Base-by-base conservation (phyloP, 2,113 vertebrate genomes). In the Engystomops pustulosus region DNA sequence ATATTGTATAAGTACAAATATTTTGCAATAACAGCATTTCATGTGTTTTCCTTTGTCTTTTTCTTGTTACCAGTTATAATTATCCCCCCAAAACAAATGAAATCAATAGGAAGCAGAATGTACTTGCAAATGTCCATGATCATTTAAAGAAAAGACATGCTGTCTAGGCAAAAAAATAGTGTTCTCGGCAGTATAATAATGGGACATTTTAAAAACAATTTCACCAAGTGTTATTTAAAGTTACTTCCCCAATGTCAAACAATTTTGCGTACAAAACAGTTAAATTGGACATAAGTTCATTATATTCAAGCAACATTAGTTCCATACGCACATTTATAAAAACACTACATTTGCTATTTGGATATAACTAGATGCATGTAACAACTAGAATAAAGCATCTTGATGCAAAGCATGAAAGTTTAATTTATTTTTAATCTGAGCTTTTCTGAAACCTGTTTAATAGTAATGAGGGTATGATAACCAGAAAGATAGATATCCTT, bases 21-120 rank as follows among this genome's bases (percentile, higher is more conserved):
- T 74, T 84, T 84, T 14, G 18, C 58, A 84, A 67, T 45, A 67
- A 45, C 44, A 62, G 0, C 12, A 49, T 0, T 34, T 83, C 49
- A n/a, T 60, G 0, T 41, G 12, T 53, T 86, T 77, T 55, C 49
- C 0, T 89, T 88, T 88, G 72, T 17, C 79, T 83, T 84, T 34
- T 25, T 15, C 0, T 87, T 38, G 55, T 74, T 85, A 86, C 71
- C 76, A 44, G 81, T 70, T 85, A 49, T 65, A 89, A 78, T 86
- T 68, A 83, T 20, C 68, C 81, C 32, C 10, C 32, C 8, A 3
- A 81, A 7, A 67, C 1, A n/a, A 0, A 84, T 88, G 55, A 44
- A 47, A 15, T 86, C 86, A 69, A 30, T 85, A 34, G 1, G 25
- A 4, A 78, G 1, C 12, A 85, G 15, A 44, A 83, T 20, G 23